Base-by-base conservation (phyloP, 2,888 invertebrate genomes). In the Sminthurinus aureus region DNA sequence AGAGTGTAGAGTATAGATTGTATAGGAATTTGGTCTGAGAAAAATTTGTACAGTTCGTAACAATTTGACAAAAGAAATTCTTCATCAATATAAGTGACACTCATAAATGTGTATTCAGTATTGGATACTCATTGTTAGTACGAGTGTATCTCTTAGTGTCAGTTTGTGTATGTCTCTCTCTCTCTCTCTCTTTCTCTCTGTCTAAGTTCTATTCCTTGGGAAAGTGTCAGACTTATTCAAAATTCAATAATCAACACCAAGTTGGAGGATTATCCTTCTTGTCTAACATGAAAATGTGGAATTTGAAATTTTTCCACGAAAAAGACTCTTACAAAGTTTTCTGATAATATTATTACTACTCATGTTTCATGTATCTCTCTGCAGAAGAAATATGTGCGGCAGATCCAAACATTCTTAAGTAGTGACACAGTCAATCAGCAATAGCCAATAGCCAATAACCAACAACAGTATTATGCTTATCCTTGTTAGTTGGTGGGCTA, bases 261-360 rank as follows among this genome's bases (percentile, higher is more conserved):
- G 26, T n/a, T 50, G 50, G 67, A 66, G 79, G 79, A 79, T 79
- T 79, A 79, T 79, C 79, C 71, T 79, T 22, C 71, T 79, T 79
- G 69, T 79, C 50, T 26, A 26, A 79, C 69, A 71, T 50, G 79
- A 69, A 69, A 79, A 79, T 79, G 69, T 69, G 79, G 69, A 79
- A 79, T 79, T 79, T 69, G 79, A 69, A 79, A 79, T 79, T 79
- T 79, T 79, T 79, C 79, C 67, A 71, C 67, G 79, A 69, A 79
- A 79, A 79, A 69, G 18, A 58, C 58, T 58, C 18, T 2, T 6
- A 58, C 58, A 58, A 13, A 58, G 18, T 15, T 58, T 58, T 9
- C 58, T 58, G 58, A 58, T 18, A 15, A 58, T 38, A 38, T 38
- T 38, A 38, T 38, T 18, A 58, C 15, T 58, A 58, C 9, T 58